Conservation (phyloP, 2,113 vertebrate species). For the Cololabis saira region DNA sequence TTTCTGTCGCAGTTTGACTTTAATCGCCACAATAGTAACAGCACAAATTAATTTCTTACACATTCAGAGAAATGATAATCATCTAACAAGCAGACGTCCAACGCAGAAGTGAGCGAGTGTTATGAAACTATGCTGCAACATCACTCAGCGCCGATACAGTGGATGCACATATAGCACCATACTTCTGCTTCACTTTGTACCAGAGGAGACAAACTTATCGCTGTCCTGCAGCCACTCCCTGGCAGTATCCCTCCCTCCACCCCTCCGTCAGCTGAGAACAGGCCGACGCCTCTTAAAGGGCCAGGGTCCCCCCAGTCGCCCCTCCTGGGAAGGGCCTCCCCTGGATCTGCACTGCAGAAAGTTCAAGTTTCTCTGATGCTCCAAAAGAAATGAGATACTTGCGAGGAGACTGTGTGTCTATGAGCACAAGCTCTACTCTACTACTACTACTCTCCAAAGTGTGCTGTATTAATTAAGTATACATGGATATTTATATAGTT, state of each 20-base stretch:
- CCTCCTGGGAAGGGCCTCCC: not conserved
- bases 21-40: not conserved
- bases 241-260: constrained; percentile 13
- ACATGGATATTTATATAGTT: no score
- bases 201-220: constrained; percentile 51
- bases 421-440: not conserved
- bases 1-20: not conserved
- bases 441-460: no score
- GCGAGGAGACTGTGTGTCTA: not conserved
- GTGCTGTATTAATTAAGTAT: no score
- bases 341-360: not conserved
- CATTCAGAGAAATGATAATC: no score
- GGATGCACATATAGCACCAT: not conserved
- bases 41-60: no score
- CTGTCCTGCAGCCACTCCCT: constrained; percentile 33
- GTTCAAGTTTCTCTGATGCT: constrained; percentile 3
- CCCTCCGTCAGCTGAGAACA: constrained; percentile 9
- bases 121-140: not conserved
- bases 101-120: not conserved
- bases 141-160: constrained; percentile 8
- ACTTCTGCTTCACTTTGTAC: constrained; percentile 6
- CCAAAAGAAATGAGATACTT: not conserved
- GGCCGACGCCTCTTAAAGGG: constrained; percentile 57
- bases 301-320: not conserved
- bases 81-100: not conserved